Evolutionary conservation across 2,888 invertebrate genomes (phyloP).

Genomic region (Drosophila demipolita): DNA sequence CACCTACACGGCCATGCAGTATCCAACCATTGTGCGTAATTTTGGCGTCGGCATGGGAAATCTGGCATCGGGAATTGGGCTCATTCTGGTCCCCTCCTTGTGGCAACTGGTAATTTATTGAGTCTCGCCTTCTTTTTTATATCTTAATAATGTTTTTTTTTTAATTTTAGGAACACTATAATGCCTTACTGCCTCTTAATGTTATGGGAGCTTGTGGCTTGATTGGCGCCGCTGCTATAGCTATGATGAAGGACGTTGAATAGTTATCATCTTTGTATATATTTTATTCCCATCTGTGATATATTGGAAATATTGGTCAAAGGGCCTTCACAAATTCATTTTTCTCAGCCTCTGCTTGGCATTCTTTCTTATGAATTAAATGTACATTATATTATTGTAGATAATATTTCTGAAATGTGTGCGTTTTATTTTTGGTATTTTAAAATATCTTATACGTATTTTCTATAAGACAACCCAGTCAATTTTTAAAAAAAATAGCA

Average conservation of each 20-base stretch:
- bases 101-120: slow-evolving; percentile 89
- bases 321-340: slow-evolving; percentile 50
- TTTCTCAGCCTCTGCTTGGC: slow-evolving; percentile 29
- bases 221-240: slow-evolving; percentile 86
- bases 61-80: slow-evolving; percentile 90
- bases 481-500: neutral
- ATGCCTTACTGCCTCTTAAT: slow-evolving; percentile 85
- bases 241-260: slow-evolving; percentile 85
- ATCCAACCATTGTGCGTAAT: slow-evolving; percentile 90
- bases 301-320: slow-evolving; percentile 61
- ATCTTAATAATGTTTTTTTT: neutral
- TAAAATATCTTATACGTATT: neutral
- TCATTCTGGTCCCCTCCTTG: slow-evolving; percentile 91
- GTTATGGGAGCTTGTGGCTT: slow-evolving; percentile 86
- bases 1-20: slow-evolving; percentile 90
- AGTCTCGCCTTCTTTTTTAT: neutral
- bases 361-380: slow-evolving; percentile 32
- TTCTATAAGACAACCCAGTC: neutral
- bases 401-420: neutral
- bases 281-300: slow-evolving; percentile 65
- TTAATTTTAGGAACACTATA: slow-evolving; percentile 84
- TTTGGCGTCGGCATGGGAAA: slow-evolving; percentile 91
- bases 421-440: neutral
- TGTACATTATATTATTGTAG: slow-evolving; percentile 16
- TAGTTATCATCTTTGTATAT: slow-evolving; percentile 23